phyloP scores from a whole-genome alignment of 2,113 vertebrate genomes.

The Gavialis gangeticus region DNA sequence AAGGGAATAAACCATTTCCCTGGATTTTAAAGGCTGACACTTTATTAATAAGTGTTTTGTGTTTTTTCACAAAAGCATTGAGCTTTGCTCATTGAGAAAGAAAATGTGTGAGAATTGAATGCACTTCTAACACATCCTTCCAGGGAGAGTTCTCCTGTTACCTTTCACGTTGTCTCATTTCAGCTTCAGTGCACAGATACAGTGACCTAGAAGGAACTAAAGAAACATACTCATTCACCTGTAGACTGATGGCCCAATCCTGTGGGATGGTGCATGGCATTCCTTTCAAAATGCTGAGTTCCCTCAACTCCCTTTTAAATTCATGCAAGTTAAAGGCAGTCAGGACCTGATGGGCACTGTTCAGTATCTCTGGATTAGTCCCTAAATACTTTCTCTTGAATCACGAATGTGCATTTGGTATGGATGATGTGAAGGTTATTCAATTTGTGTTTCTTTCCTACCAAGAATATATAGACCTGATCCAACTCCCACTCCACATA shows the following conservation, averaged over 20 bases:
- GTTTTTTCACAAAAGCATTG: background rate
- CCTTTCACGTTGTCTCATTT: background rate
- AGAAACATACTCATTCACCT: background rate
- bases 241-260: background rate
- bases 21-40: background rate
- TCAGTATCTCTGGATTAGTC: background rate
- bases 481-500: background rate
- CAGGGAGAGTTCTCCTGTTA: background rate
- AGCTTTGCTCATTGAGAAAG: constrained; percentile 14
- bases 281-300: background rate
- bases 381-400: background rate
- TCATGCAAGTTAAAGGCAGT: background rate
- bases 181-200: background rate
- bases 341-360: background rate
- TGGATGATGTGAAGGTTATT: background rate
- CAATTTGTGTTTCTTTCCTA: background rate
- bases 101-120: background rate
- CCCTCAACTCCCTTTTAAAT: background rate
- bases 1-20: background rate
- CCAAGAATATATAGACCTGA: background rate
- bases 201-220: background rate
- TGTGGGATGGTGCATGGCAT: background rate
- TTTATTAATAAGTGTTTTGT: background rate
- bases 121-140: background rate
- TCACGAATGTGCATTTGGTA: background rate